Evolutionary conservation across 2,888 invertebrate species (phyloP), one percentile per base, ranked within the genome.

Genomic region (Melieria omissa): DNA sequence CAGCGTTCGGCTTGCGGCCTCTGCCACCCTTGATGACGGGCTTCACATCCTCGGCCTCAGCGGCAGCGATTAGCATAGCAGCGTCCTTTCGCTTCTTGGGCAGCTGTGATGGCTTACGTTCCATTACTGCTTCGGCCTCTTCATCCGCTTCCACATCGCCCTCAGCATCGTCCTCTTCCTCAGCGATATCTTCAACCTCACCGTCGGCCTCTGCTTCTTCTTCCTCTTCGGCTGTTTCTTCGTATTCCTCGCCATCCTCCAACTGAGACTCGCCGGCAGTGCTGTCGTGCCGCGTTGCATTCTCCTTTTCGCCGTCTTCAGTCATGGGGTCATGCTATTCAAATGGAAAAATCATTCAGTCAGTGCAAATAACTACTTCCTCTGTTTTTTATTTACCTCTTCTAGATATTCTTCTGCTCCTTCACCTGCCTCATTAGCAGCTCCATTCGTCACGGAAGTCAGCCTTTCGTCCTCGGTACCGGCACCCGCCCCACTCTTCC

Each of bases 41-140:
- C 29, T 29, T 29, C 29, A 3, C 29, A 9, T 44, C 67, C 0
- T 63, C 75, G 41, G 57, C 62, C 4, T 63, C 72, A 1, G 65
- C 74, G 10, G 62, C 73, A 7, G 67, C 60, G 0, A 67, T 58
- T 2, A 72, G 14, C 8, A 65, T 29, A 5, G 62, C 42, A 3
- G 72, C 71, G 57, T 75, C 74, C 41, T 76, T 76, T 12, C 78
- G 74, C 58, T 78, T 78, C 45, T 80, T 78, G 4, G 78, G 78
- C 16, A 78, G 75, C 29, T 72, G 63, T 68, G 73, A 63, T 16
- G 61, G 45, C 46, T 60, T 73, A 49, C 42, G 29, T 14, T 16
- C 46, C 2, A n/a, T 46, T 70, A 65, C 73, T 66, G 73, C 75
- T 14, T 65, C 73, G 42, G 61, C 71, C 45, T 75, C 71, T 29